Percentiles rank a stretch among this genome's conserved stretches.
Evolutionary conservation across 2,797 vertebrate genomes (phyloP).

Genomic region (Bradypodion pumilum): DNA sequence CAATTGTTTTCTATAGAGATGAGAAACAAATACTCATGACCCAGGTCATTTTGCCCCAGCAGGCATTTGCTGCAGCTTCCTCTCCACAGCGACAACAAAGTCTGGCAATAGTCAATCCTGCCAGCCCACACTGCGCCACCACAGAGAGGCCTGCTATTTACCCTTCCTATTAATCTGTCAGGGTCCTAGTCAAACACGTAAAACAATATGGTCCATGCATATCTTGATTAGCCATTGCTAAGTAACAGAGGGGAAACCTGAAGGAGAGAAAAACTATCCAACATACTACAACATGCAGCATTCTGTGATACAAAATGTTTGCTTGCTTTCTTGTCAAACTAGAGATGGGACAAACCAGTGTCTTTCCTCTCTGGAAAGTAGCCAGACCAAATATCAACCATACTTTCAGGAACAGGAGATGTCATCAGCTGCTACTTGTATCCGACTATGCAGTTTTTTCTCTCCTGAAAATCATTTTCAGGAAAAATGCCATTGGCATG

Average conservation of each 20-base stretch:
- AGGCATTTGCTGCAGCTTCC: conserved; percentile 81
- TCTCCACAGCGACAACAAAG: conserved; percentile 81
- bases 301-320: conserved; percentile 72
- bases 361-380: neutral
- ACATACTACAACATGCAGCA: conserved; percentile 60
- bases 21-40: conserved; percentile 89
- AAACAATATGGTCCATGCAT: conserved; percentile 88
- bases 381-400: neutral
- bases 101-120: conserved; percentile 77
- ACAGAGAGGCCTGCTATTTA: conserved; percentile 85
- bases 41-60: conserved; percentile 81
- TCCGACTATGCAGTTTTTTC: too few species aligned
- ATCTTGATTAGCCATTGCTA: conserved; percentile 85
- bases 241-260: conserved; percentile 79
- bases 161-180: conserved; percentile 95
- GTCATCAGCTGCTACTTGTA: too few species aligned
- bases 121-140: conserved; percentile 79
- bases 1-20: conserved; percentile 85
- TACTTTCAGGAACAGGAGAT: neutral
- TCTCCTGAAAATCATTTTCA: too few species aligned
- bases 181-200: conserved; percentile 85
- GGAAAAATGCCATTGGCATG: too few species aligned
- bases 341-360: neutral
- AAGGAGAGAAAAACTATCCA: conserved; percentile 64
- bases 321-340: conserved; percentile 51